A percentile compares a stretch with the other conserved stretches of the same genome.
Conservation (phyloP, 2,797 vertebrate genomes). For the Parauchenoglanis punctatus region DNA sequence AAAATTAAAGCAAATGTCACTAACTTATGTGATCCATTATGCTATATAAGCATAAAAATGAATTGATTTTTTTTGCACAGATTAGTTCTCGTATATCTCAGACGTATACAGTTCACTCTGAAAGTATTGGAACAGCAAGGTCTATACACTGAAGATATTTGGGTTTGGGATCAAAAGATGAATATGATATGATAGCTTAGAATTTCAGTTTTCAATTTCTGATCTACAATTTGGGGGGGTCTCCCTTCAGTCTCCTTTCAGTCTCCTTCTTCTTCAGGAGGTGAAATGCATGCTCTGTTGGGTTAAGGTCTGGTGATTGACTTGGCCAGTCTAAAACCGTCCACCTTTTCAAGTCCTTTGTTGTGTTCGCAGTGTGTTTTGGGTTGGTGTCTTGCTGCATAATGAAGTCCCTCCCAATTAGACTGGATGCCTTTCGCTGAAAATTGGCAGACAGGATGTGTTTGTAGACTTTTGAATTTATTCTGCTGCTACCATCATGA, state of each 20-base stretch:
- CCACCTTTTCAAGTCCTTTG: background rate
- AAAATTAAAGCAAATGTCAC: conserved; percentile 25
- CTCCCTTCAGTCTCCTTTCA: background rate
- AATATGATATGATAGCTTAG: background rate
- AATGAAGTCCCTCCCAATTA: background rate
- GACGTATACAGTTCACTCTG: background rate
- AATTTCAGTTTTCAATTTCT: background rate
- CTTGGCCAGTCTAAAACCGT: background rate
- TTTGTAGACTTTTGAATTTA: background rate
- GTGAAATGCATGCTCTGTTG: background rate
- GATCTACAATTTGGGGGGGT: too few relatives aligned
- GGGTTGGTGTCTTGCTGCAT: background rate
- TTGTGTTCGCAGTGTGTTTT: background rate
- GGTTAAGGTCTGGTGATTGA: background rate
- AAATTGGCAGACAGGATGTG: background rate
- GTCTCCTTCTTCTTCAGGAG: background rate
- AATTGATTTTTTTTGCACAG: background rate
- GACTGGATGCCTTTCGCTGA: background rate
- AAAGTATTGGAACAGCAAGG: background rate
- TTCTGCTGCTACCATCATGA: background rate
- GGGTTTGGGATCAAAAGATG: background rate
- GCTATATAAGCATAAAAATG: conserved; percentile 1
- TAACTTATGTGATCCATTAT: conserved; percentile 11
- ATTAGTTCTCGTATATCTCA: background rate
- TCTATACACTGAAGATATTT: background rate